Conservation (phyloP, 2,113 vertebrate species). For the Zeus faber region DNA sequence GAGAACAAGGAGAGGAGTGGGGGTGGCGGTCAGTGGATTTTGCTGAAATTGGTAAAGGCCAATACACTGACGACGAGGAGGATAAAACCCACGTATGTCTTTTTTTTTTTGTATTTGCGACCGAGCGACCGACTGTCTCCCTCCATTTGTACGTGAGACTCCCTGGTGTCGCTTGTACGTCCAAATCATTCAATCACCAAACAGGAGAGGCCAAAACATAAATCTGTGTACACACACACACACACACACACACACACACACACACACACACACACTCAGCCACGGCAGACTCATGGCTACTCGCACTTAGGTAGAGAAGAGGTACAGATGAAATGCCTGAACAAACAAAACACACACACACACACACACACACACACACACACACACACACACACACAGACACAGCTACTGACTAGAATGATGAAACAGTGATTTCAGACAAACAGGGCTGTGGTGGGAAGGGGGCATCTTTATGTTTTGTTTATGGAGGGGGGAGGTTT, state of each 20-base stretch:
- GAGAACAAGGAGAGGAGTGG: slow-evolving; percentile 19
- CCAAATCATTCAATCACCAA: too few species aligned
- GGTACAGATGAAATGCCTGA: too few species aligned
- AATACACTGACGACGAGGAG: too few species aligned
- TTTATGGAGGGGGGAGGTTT: slow-evolving; percentile 18
- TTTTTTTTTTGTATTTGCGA: too few species aligned
- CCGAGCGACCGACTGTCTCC: too few species aligned
- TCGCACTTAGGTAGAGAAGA: not conserved
- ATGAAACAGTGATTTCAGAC: slow-evolving; percentile 22
- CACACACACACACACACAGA: slow-evolving; percentile 3
- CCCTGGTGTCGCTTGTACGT: too few species aligned
- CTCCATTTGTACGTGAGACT: too few species aligned
- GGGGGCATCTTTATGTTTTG: slow-evolving; percentile 37
- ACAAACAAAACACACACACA: not conserved
- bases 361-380: slow-evolving; percentile 5
- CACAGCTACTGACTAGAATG: slow-evolving; percentile 10
- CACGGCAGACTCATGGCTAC: not conserved
- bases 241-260: not conserved
- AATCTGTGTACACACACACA: too few species aligned
- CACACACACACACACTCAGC: too few species aligned
- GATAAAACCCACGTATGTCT: too few species aligned
- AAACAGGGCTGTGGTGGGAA: slow-evolving; percentile 26
- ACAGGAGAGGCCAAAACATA: too few species aligned
- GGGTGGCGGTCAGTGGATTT: slow-evolving; percentile 42
- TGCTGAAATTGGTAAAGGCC: slow-evolving; percentile 32